Evolutionary conservation across 2,113 vertebrate species (phyloP), one percentile per base, ranked within the genome.

Genomic region (Rousettus leschenaultii): DNA sequence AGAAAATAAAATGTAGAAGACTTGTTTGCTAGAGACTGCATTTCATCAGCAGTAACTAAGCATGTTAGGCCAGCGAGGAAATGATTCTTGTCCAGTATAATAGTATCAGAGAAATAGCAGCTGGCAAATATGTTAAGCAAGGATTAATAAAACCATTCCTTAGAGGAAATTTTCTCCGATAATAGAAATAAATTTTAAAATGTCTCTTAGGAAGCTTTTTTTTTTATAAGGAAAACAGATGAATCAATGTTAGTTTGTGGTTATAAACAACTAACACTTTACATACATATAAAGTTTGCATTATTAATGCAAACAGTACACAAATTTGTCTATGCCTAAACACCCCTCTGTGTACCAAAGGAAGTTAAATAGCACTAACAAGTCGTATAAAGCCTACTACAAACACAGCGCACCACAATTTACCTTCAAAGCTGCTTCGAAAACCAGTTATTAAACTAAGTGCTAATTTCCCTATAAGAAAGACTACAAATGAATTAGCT

Each of bases 161-260:
- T 66, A 66, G 45, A 85, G 94, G 73, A 15, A 89, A 96, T 93
- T 92, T 96, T 82, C 45, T 96, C 97, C 91, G 94, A 73, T 96
- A 97, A 97, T 86, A 96, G 94, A 96, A 96, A 93, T 92, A 94
- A 96, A 95, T 40, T 40, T 40, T 40, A 95, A 45, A 2, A 45
- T 38, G 65, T 45, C 22, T 83, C 77, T 79, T 61, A 74, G 63
- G 55, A 95, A 75, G 22, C 12, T 80, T 82, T 30, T 43, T 43
- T 43, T 59, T 78, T 83, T 93, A 93, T 68, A 73, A 91, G 63
- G 61, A 87, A 88, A 88, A 83, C 33, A 93, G 30, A 86, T 94
- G 51, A 93, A 91, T 95, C 94, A 68, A 40, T 84, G 51, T 84
- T 89, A n/a, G 18, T 91, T 95, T 97, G 30, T 80, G 24, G 57